These are phyloP conservation scores for Formica aserva DNA, from an alignment of 2,888 invertebrate genomes.

Conservation along the genomic window DNA sequence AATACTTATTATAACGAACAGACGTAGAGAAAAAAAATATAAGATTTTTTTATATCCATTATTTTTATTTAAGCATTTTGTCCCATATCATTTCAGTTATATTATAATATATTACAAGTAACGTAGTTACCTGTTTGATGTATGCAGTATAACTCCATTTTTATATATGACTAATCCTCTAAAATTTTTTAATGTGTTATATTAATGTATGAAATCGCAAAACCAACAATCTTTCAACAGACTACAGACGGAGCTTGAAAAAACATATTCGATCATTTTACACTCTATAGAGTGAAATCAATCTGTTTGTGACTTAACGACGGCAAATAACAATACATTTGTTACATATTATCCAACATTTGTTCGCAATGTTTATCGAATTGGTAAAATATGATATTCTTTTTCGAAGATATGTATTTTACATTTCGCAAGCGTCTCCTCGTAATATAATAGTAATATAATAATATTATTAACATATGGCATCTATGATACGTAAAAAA, in stretches of 20 bases:
- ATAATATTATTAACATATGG: slow-evolving; percentile 43
- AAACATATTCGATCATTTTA: slow-evolving; percentile 50
- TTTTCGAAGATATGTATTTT: slow-evolving; percentile 45
- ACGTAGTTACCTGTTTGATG: slow-evolving; percentile 55
- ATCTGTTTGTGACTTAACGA: slow-evolving; percentile 28
- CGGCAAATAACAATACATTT: slow-evolving; percentile 40
- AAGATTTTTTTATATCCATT: slow-evolving; percentile 28
- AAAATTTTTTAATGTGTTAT: slow-evolving; percentile 50
- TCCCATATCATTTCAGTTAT: slow-evolving; percentile 56
- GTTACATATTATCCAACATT: background rate
- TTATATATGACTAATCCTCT: slow-evolving; percentile 53
- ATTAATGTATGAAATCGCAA: slow-evolving; percentile 57
- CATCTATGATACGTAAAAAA: slow-evolving; percentile 41
- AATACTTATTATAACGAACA: background rate
- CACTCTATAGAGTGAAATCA: slow-evolving; percentile 31
- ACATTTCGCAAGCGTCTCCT: slow-evolving; percentile 39
- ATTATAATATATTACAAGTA: slow-evolving; percentile 57
- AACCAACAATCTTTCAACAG: slow-evolving; percentile 51
- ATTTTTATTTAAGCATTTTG: slow-evolving; percentile 58
- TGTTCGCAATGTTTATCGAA: slow-evolving; percentile 38
- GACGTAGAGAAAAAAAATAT: background rate
- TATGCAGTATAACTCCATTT: slow-evolving; percentile 53
- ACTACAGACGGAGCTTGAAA: slow-evolving; percentile 48
- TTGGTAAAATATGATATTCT: slow-evolving; percentile 43
- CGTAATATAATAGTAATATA: slow-evolving; percentile 36